Conservation (phyloP, 2,888 invertebrate genomes). For the Cecidostiba fungosa region DNA sequence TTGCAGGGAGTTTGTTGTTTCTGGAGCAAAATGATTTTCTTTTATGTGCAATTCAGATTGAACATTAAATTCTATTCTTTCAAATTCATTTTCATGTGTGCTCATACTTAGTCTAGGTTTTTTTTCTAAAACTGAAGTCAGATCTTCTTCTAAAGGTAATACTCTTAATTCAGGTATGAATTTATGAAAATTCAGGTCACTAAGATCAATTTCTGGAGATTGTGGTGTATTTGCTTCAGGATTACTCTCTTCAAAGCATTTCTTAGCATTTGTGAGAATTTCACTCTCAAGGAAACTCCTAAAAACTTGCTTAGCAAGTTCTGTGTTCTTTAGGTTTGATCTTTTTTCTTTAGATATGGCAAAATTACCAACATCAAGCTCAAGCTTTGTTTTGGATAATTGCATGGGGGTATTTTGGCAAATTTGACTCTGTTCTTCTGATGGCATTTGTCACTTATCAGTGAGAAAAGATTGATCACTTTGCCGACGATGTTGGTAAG, state of each 20-base stretch:
- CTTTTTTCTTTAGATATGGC: conserved; percentile 38
- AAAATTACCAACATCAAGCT: conserved; percentile 53
- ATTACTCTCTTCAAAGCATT: conserved; percentile 62
- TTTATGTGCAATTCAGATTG: background rate
- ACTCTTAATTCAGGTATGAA: conserved; percentile 56
- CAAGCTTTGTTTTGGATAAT: conserved; percentile 56
- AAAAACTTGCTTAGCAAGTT: conserved; percentile 67
- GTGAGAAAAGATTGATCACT: conserved; percentile 73
- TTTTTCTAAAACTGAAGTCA: conserved; percentile 34
- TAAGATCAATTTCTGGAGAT: conserved; percentile 65
- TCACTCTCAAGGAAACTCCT: conserved; percentile 69
- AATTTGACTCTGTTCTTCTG: conserved; percentile 35
- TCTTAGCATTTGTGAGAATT: conserved; percentile 65
- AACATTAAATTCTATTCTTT: background rate
- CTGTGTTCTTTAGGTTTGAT: conserved; percentile 66
- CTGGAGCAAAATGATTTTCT: conserved; percentile 46
- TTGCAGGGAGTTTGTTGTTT: conserved; percentile 29
- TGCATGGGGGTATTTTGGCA: conserved; percentile 6
- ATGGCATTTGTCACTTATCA: conserved; percentile 73
- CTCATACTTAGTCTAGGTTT: conserved; percentile 12
- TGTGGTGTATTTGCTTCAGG: conserved; percentile 63
- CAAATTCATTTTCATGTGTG: conserved; percentile 1
- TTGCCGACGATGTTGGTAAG: conserved; percentile 78
- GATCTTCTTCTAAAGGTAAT: conserved; percentile 29
- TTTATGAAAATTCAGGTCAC: conserved; percentile 62